Evolutionary conservation across 1,140 invertebrate genomes (phyloP), one percentile per base, ranked within the genome.

Genomic region (Euwallacea fornicatus): DNA sequence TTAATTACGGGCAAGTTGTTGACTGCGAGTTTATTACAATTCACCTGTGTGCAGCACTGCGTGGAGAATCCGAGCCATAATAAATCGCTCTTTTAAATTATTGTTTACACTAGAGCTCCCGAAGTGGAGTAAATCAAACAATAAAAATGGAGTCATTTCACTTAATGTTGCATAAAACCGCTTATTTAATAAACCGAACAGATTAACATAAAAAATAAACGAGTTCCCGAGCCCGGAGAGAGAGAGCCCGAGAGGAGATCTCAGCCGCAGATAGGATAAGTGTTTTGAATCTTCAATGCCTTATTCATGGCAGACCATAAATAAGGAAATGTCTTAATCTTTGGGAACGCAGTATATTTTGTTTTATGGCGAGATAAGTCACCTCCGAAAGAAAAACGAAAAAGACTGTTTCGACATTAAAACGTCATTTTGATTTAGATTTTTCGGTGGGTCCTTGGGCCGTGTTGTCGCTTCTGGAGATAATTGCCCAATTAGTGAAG

Each of bases 251-350:
- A 60, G 42, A 47, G 67, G 44, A 63, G 68, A 73, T 66, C 53
- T 68, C 43, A 55, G 41, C 58, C 66, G 68, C 59, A 73, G 63
- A 73, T 68, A 64, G 68, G 62, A 69, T 69, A 71, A 73, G 66
- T 69, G 68, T 68, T 73, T 73, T 73, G 72, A 73, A 71, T 69
- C 61, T 73, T 73, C 68, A 73, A 63, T 63, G 56, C 67, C 67
- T 62, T 55, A 54, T 62, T 69, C 67, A 63, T 62, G 67, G 60
- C 67, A 69, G 67, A 62, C 67, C 67, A 69, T 69, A 69, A 69
- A 69, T 69, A 69, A 69, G 67, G 47, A 62, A 69, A 69, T 62
- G 67, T 69, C 67, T 69, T 69, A 69, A 69, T 69, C 67, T 62
- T 69, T 54, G n/a, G 59, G 56, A 68, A 50, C 41, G 58, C 59